Percentiles rank a stretch among this genome's conserved stretches.
Conservation (phyloP, 2,888 invertebrate species). For the Blastobasis adustella region DNA sequence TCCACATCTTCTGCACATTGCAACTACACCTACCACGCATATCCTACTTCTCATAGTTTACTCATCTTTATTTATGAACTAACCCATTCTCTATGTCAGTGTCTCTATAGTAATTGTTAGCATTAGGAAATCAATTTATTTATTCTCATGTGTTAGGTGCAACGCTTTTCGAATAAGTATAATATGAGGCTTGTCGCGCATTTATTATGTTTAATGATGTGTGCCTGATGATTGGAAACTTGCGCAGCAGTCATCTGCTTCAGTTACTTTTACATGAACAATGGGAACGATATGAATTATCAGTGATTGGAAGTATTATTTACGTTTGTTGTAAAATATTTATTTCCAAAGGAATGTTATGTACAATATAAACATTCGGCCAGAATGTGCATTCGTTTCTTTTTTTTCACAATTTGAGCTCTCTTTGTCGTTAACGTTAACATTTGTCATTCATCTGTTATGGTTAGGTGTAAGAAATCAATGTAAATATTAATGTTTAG, state of each 20-base stretch:
- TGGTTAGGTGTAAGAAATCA: not conserved
- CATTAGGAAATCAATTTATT: not conserved
- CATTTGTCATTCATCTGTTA: too few relatives aligned
- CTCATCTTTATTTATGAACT: conserved; percentile 32
- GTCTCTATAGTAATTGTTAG: too few relatives aligned
- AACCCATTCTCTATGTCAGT: conserved; percentile 22
- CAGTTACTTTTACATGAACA: not conserved
- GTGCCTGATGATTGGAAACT: conserved; percentile 38
- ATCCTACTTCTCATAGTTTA: conserved; percentile 6
- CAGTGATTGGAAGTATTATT: too few relatives aligned
- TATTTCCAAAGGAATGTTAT: too few relatives aligned
- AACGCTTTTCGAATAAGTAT: conserved; percentile 33
- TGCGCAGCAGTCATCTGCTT: conserved; percentile 17
- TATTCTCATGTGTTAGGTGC: conserved; percentile 6
- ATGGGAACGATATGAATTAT: not conserved
- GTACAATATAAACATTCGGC: too few relatives aligned
- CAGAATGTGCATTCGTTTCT: too few relatives aligned
- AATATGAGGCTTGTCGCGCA: conserved; percentile 65
- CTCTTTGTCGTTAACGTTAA: too few relatives aligned
- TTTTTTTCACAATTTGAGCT: too few relatives aligned
- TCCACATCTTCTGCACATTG: conserved; percentile 6
- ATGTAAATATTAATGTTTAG: not conserved
- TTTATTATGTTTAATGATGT: conserved; percentile 49
- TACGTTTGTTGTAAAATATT: too few relatives aligned
- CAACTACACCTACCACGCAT: not conserved